phyloP scores from a whole-genome alignment of 1,140 invertebrate genomes.

The Lepidurus apus region DNA sequence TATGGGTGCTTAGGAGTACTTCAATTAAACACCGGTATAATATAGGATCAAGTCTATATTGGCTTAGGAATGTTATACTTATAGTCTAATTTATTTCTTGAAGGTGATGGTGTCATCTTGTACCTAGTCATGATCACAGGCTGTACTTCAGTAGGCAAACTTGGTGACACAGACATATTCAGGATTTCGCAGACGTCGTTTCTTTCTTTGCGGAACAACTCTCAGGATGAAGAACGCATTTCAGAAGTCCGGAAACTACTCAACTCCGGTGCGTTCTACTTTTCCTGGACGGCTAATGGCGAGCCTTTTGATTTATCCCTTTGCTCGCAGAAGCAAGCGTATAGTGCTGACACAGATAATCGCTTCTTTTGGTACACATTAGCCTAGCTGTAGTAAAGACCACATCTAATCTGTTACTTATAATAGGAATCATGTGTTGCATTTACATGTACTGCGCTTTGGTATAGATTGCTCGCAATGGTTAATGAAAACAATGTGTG shows the following conservation, averaged over 20 bases:
- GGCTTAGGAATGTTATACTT: constrained; percentile 33
- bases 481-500: constrained; percentile 91
- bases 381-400: neutral
- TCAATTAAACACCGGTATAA: constrained; percentile 67
- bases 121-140: constrained; percentile 91
- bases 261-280: constrained; percentile 95
- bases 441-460: constrained; percentile 83
- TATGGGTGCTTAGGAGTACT: constrained; percentile 89
- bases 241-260: constrained; percentile 78
- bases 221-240: constrained; percentile 72
- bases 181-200: constrained; percentile 86
- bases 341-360: constrained; percentile 77
- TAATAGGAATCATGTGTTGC: constrained; percentile 80
- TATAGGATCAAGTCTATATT: constrained; percentile 3
- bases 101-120: constrained; percentile 68
- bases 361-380: constrained; percentile 80
- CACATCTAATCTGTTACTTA: neutral
- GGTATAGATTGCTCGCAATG: constrained; percentile 81
- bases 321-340: constrained; percentile 78
- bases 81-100: constrained; percentile 38
- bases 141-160: constrained; percentile 90
- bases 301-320: constrained; percentile 78
- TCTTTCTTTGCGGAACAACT: constrained; percentile 70
- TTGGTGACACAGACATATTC: constrained; percentile 87
- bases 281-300: constrained; percentile 65